Evolutionary conservation across 2,797 vertebrate genomes (phyloP).

Genomic region (Ptychadena robeensis): DNA sequence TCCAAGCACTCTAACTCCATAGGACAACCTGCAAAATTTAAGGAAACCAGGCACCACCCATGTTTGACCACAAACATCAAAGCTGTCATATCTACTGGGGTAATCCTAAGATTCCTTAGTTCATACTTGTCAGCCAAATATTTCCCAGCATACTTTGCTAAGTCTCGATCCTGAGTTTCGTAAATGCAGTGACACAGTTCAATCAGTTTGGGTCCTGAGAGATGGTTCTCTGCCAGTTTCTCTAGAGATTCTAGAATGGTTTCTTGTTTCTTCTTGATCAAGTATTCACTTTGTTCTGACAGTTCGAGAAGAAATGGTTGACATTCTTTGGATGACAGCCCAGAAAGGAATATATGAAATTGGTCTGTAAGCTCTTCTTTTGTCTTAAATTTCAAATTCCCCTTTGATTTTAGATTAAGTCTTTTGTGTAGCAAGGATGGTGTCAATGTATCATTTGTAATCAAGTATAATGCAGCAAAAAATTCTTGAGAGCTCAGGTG

Average conservation of each 20-base stretch:
- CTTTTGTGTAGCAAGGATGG: conserved; percentile 71
- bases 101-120: conserved; percentile 84
- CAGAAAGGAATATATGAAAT: conserved; percentile 84
- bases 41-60: conserved; percentile 66
- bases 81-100: conserved; percentile 78
- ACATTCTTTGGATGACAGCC: conserved; percentile 80
- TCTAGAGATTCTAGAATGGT: conserved; percentile 73
- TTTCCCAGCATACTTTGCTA: conserved; percentile 72
- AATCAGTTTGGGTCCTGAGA: conserved; percentile 86
- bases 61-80: conserved; percentile 80
- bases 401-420: conserved; percentile 85
- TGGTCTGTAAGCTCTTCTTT: conserved; percentile 79
- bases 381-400: conserved; percentile 80
- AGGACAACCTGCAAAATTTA: conserved; percentile 86
- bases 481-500: conserved; percentile 91
- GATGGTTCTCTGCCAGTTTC: conserved; percentile 72
- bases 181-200: conserved; percentile 84
- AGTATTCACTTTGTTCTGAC: conserved; percentile 63
- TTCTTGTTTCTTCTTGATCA: conserved; percentile 77
- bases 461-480: conserved; percentile 83
- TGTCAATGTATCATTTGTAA: conserved; percentile 77
- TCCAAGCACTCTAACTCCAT: conserved; percentile 82
- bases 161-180: conserved; percentile 79
- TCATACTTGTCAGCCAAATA: conserved; percentile 74
- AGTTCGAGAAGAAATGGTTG: conserved; percentile 74